phyloP scores from a whole-genome alignment of 2,797 vertebrate genomes.

The Propithecus perrieri region DNA sequence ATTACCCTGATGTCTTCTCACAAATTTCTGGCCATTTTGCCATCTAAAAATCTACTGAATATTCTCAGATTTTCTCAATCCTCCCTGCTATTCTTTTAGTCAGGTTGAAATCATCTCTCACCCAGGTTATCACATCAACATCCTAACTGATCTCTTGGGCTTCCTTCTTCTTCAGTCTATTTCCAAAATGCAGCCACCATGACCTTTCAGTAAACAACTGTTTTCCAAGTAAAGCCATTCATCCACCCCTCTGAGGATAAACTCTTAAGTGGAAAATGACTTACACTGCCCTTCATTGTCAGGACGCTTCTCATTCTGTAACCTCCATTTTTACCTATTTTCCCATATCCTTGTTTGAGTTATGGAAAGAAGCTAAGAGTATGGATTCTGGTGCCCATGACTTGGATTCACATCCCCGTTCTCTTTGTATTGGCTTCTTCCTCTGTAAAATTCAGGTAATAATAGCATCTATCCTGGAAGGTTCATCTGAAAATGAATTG shows the following conservation, averaged over 20 bases:
- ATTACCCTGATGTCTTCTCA: neutral
- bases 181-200: neutral
- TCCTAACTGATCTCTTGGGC: neutral
- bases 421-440: neutral
- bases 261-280: neutral
- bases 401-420: neutral
- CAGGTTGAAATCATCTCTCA: neutral
- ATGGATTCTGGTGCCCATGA: neutral
- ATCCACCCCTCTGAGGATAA: neutral
- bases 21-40: neutral
- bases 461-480: neutral
- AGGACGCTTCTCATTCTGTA: neutral
- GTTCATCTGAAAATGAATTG: neutral
- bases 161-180: neutral
- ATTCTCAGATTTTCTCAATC: neutral
- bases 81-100: neutral
- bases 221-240: neutral
- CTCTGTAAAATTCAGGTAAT: neutral
- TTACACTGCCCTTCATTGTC: neutral
- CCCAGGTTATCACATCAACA: neutral
- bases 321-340: neutral
- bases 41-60: neutral
- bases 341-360: neutral
- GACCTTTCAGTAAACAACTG: neutral
- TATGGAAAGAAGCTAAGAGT: neutral